phyloP scores from a whole-genome alignment of 2,888 invertebrate species.

The Melanchra persicariae region DNA sequence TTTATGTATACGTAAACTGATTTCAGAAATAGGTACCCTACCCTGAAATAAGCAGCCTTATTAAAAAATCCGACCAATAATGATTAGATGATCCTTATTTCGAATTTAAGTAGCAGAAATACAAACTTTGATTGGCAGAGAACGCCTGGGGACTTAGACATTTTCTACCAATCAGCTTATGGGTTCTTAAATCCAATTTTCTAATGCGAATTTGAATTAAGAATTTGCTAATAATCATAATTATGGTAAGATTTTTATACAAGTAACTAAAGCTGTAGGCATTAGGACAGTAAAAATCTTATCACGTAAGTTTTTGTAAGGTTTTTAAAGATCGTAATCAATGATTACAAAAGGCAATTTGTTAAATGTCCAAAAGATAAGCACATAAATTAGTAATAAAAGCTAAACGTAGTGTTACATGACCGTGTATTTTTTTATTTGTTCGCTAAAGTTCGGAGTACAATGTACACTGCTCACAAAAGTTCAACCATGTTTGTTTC shows the following conservation, averaged over 20 bases:
- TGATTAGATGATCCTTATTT: too few relatives aligned
- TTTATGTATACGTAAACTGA: not conserved
- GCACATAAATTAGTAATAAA: slow-evolving; percentile 42
- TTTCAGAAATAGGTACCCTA: not conserved
- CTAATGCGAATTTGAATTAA: not conserved
- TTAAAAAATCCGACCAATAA: too few relatives aligned
- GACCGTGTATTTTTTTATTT: slow-evolving; percentile 54
- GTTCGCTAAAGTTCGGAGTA: slow-evolving; percentile 41
- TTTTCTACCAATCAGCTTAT: not conserved
- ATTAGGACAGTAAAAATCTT: not conserved
- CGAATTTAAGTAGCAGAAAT: too few relatives aligned
- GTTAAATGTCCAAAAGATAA: slow-evolving; percentile 45
- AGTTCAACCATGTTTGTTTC: slow-evolving; percentile 49
- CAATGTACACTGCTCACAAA: slow-evolving; percentile 47
- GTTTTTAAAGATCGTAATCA: slow-evolving; percentile 39
- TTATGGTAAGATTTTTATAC: not conserved
- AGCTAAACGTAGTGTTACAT: slow-evolving; percentile 39
- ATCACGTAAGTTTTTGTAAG: not conserved
- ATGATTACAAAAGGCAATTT: slow-evolving; percentile 56
- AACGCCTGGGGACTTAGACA: too few relatives aligned
- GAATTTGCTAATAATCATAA: not conserved
- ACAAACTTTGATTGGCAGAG: not conserved
- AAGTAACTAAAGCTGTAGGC: too few relatives aligned
- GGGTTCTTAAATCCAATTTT: too few relatives aligned
- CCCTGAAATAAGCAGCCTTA: not conserved